Percentiles rank a stretch among this genome's conserved stretches.
Evolutionary conservation across 2,797 vertebrate genomes (phyloP).

Genomic region (Lerista edwardsae): DNA sequence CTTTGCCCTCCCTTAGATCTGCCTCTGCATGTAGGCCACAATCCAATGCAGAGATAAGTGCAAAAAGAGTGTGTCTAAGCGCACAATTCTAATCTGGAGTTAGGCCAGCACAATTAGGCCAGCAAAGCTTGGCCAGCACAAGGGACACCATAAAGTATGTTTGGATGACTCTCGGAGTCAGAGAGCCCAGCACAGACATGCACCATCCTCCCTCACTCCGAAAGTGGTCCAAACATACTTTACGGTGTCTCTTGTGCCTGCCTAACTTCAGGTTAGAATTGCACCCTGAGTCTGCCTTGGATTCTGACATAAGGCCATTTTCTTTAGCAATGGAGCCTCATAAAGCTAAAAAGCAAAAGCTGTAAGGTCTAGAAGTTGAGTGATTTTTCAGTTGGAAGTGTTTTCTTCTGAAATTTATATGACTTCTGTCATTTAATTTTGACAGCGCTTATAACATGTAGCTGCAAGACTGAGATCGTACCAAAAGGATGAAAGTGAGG

Average conservation of each 20-base stretch:
- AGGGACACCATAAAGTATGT: no score
- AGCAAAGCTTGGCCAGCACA: no score
- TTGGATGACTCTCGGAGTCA: no score
- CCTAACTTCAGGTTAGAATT: no score
- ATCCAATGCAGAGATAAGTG: neutral
- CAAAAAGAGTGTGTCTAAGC: neutral
- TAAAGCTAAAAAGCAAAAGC: neutral
- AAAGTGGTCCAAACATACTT: no score
- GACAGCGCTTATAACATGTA: neutral
- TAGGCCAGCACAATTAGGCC: no score
- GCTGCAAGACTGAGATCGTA: neutral
- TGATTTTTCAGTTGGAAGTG: neutral
- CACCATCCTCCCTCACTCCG: no score
- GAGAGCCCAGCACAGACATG: no score
- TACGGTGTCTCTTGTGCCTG: no score
- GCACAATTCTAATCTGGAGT: neutral
- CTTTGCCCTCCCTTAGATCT: no score
- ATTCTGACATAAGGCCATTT: neutral
- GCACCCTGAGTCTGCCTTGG: no score
- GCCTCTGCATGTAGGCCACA: no score
- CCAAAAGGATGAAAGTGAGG: conserved; percentile 18
- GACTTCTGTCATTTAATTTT: neutral
- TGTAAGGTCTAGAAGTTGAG: neutral
- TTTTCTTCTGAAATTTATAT: neutral
- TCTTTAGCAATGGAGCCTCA: neutral